These are phyloP conservation scores for Hymenopus coronatus DNA, from an alignment of 2,888 invertebrate genomes.

Conservation along the genomic window DNA sequence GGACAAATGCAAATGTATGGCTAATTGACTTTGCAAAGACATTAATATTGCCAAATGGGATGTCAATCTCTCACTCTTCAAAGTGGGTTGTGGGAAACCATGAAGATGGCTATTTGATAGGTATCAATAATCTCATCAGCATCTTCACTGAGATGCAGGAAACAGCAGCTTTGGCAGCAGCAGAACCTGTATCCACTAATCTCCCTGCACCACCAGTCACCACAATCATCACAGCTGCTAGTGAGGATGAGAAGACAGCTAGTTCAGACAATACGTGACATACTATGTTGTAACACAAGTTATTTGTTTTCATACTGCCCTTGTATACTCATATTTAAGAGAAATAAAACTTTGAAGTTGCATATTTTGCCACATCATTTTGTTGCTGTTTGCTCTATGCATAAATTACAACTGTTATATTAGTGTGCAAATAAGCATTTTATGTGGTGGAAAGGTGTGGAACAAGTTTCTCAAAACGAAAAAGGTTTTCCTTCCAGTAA, in stretches of 20 bases:
- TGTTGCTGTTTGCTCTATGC: neutral
- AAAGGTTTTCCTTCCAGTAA: neutral
- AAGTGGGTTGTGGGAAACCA: slow-evolving; percentile 91
- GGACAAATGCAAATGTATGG: slow-evolving; percentile 86
- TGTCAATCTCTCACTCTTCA: slow-evolving; percentile 73
- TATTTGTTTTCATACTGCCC: neutral
- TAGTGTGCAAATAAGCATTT: neutral
- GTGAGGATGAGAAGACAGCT: slow-evolving; percentile 26
- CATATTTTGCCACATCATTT: neutral
- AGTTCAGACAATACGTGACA: slow-evolving; percentile 12
- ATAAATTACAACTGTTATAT: neutral
- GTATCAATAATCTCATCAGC: slow-evolving; percentile 84
- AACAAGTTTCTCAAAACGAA: neutral
- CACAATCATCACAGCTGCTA: slow-evolving; percentile 32
- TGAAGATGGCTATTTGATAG: slow-evolving; percentile 93
- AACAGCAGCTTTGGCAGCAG: neutral
- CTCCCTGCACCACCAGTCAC: slow-evolving; percentile 20
- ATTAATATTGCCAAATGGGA: slow-evolving; percentile 70
- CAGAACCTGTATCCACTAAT: neutral
- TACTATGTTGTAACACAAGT: neutral
- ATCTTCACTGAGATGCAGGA: slow-evolving; percentile 66
- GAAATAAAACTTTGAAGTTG: neutral
- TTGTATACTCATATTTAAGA: neutral
- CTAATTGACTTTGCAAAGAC: slow-evolving; percentile 98
- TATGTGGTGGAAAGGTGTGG: neutral